phyloP scores from a whole-genome alignment of 2,113 vertebrate species.

The Gulo gulo region DNA sequence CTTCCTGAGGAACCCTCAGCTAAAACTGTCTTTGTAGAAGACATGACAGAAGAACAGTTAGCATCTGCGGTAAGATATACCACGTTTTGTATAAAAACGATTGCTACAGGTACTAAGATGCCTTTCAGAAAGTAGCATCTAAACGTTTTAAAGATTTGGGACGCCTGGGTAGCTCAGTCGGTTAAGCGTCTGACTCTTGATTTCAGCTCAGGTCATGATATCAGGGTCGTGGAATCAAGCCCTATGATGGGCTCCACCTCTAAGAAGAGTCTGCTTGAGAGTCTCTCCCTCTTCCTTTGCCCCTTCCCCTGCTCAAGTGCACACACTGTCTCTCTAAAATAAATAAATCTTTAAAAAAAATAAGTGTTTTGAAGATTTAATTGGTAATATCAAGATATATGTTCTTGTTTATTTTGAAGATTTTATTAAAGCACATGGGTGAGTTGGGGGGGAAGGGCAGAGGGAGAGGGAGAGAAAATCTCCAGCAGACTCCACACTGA shows the following conservation, averaged over 20 bases:
- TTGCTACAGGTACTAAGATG: not conserved
- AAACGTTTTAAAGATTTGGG: slow-evolving; percentile 19
- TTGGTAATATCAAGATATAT: not conserved
- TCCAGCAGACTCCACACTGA: not conserved
- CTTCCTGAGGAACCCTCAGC: slow-evolving; percentile 94
- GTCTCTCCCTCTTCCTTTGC: not conserved
- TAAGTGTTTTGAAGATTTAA: not conserved
- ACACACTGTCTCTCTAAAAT: not conserved
- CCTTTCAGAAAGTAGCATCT: slow-evolving; percentile 37
- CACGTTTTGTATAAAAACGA: not conserved
- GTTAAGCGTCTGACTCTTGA: not conserved
- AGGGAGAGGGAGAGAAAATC: not conserved
- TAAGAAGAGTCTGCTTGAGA: not conserved
- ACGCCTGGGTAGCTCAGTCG: not conserved
- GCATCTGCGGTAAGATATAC: slow-evolving; percentile 93
- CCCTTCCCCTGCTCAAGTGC: not conserved
- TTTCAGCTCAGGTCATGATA: not conserved
- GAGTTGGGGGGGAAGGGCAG: not conserved
- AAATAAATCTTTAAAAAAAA: not conserved
- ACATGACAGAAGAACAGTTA: slow-evolving; percentile 99
- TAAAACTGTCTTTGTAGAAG: slow-evolving; percentile 96
- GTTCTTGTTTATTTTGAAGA: not conserved
- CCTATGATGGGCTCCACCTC: not conserved
- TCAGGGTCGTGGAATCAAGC: not conserved
- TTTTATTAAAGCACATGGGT: not conserved